phyloP scores from a whole-genome alignment of 64 coral and sea anemone species.

The Trachythela sp. region DNA sequence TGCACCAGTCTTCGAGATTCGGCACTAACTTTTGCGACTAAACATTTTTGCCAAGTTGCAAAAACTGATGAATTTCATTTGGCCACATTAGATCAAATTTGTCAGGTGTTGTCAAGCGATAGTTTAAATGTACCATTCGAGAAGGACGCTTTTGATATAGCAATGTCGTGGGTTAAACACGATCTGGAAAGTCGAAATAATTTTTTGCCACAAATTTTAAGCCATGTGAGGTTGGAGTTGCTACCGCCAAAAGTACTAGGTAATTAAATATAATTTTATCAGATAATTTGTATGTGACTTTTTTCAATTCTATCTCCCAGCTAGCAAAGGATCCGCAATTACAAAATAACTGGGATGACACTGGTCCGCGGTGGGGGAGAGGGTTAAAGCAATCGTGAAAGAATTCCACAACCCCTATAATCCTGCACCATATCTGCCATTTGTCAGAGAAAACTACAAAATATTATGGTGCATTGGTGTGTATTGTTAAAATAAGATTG shows the following conservation, averaged over 20 bases:
- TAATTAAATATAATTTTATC: conserved; percentile 48
- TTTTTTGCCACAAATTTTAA: conserved; percentile 62
- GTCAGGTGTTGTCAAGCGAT: conserved; percentile 71
- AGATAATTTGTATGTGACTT: no score
- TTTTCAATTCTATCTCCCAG: neutral
- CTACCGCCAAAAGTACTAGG: conserved; percentile 86
- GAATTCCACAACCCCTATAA: no score
- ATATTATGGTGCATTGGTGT: no score
- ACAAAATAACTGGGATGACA: no score
- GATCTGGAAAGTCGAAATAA: conserved; percentile 46
- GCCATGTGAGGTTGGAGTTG: conserved; percentile 65
- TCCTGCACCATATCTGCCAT: no score
- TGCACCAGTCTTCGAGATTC: conserved; percentile 61
- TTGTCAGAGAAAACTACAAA: no score
- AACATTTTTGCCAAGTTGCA: conserved; percentile 88
- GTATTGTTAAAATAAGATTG: no score
- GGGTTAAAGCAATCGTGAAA: no score
- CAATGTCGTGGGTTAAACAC: conserved; percentile 64
- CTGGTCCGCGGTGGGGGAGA: no score
- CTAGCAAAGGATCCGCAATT: neutral
- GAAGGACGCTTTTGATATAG: conserved; percentile 89
- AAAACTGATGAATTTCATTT: conserved; percentile 79
- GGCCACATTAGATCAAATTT: conserved; percentile 77
- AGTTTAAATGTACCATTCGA: conserved; percentile 73
- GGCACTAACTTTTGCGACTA: conserved; percentile 66